Conservation (phyloP, 2,113 vertebrate species). For the Nothobranchius furzeri region DNA sequence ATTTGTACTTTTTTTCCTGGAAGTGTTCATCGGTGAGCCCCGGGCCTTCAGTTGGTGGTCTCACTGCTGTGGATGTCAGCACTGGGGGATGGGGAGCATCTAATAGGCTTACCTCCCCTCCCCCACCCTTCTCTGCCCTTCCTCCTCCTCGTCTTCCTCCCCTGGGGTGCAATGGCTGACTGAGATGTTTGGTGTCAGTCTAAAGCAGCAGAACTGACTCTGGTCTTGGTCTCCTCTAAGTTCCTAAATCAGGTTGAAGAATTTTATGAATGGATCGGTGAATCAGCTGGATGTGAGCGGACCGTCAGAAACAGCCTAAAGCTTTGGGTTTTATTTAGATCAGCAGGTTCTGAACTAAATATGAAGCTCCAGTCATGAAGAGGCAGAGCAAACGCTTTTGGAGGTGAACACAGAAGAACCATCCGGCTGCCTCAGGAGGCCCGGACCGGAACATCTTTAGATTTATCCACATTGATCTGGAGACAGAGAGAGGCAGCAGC, state of each 20-base stretch:
- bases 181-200: constrained; percentile 63
- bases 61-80: constrained; percentile 19
- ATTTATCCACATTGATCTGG: constrained; percentile 53
- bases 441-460: constrained; percentile 1
- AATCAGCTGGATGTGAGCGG: too few relatives aligned
- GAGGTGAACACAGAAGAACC: too few relatives aligned
- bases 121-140: constrained; percentile 52
- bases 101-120: constrained; percentile 63
- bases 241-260: background rate
- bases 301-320: too few relatives aligned
- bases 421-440: too few relatives aligned
- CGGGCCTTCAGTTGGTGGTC: constrained; percentile 26
- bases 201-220: constrained; percentile 45
- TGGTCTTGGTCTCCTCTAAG: background rate
- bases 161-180: constrained; percentile 49
- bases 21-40: constrained; percentile 4
- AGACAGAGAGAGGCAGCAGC: constrained; percentile 45
- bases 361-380: too few relatives aligned
- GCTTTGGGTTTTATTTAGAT: too few relatives aligned
- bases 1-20: background rate
- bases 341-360: too few relatives aligned
- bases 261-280: too few relatives aligned
- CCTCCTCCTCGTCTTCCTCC: constrained; percentile 56
- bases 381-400: too few relatives aligned
- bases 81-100: constrained; percentile 53